A percentile compares a stretch with the other conserved stretches of the same genome.
Evolutionary conservation across 2,888 invertebrate species (phyloP).

Genomic region (Drosophila planitibia): DNA sequence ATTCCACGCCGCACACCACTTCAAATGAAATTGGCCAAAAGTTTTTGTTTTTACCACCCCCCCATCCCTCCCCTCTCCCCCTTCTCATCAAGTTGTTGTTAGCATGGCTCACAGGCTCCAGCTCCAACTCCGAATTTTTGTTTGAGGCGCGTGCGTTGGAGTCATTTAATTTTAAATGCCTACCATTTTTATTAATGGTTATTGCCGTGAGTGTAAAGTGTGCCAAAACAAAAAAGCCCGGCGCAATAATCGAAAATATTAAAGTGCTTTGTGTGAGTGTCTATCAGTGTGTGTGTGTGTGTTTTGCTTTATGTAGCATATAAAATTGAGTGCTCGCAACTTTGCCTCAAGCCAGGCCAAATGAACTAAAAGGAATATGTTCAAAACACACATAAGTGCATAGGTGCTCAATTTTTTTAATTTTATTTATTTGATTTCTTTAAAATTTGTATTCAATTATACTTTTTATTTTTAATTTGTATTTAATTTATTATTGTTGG

Average conservation of each 20-base stretch:
- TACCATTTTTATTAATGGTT: conserved; percentile 78
- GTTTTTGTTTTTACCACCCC: conserved; percentile 44
- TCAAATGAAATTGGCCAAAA: conserved; percentile 75
- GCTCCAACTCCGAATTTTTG: neutral
- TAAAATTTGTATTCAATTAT: neutral
- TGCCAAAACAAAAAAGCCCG: conserved; percentile 9
- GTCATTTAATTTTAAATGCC: conserved; percentile 78
- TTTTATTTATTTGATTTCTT: neutral
- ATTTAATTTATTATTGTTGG: neutral
- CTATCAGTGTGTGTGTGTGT: neutral
- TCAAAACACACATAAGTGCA: neutral
- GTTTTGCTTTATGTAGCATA: conserved; percentile 48
- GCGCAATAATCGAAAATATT: conserved; percentile 71
- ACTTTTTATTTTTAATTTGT: neutral
- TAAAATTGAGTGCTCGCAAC: conserved; percentile 47
- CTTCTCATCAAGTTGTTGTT: conserved; percentile 3
- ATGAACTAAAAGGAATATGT: conserved; percentile 1
- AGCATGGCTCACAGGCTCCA: neutral
- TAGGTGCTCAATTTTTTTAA: neutral
- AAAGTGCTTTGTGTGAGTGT: conserved; percentile 9
- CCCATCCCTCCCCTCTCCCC: too few species aligned
- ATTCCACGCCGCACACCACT: conserved; percentile 63
- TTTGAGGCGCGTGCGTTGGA: conserved; percentile 44
- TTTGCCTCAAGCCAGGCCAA: conserved; percentile 15
- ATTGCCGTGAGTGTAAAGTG: conserved; percentile 70